These are phyloP conservation scores for Ispidina lecontei DNA, from an alignment of 2,797 vertebrate species.

Conservation along the genomic window DNA sequence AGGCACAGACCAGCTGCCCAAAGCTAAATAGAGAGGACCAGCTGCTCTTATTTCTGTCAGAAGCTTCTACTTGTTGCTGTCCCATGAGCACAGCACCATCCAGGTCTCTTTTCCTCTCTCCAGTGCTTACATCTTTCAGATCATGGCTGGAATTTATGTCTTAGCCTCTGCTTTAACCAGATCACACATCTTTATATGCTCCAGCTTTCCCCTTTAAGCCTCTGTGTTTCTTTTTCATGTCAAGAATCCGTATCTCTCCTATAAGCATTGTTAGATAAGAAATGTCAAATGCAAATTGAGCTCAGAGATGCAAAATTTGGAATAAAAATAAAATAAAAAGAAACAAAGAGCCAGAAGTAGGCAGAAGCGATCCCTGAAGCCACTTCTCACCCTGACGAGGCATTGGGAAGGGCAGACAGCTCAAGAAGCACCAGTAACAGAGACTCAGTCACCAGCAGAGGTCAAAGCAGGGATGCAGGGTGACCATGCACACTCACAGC, in stretches of 20 bases:
- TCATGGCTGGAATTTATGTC: neutral
- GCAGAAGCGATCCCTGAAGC: neutral
- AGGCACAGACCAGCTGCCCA: neutral
- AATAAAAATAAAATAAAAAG: neutral
- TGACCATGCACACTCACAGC: fast-evolving
- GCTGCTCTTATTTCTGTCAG: neutral
- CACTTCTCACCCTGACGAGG: neutral
- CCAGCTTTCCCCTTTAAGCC: neutral
- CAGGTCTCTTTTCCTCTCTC: neutral
- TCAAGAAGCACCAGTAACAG: neutral
- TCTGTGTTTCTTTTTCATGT: neutral
- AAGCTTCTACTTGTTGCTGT: neutral
- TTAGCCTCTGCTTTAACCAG: neutral
- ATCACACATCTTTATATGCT: fast-evolving
- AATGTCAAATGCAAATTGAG: neutral
- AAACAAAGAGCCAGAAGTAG: neutral
- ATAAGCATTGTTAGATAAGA: neutral
- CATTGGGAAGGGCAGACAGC: neutral
- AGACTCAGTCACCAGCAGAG: neutral
- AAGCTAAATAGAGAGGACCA: neutral
- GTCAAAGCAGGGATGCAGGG: neutral
- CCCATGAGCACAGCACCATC: neutral
- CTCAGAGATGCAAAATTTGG: neutral
- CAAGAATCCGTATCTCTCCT: neutral
- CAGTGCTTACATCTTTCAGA: neutral